Evolutionary conservation across 92 coral and sea anemone species (phyloP), one percentile per base, ranked within the genome.

Genomic region (Ricordea florida): DNA sequence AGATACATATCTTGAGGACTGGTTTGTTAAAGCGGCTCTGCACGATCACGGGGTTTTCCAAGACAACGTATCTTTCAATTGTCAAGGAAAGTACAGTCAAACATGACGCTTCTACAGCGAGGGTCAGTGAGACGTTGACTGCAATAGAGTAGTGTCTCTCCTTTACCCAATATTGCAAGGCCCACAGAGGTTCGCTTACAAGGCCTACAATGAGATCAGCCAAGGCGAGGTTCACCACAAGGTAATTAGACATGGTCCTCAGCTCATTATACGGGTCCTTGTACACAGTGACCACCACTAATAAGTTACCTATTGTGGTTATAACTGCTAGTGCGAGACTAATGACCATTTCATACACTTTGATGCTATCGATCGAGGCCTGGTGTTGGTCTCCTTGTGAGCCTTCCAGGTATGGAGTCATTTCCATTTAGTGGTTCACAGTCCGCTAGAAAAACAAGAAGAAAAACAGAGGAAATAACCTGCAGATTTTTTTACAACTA

Each of bases 161-260:
- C 4, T 71, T 49, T 26, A 53, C 48, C 72, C 83, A 74, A 27
- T 66, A 46, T 31, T 46, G 57, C 7, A 75, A 23, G 72, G 57
- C 72, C 83, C 78, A 53, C 10, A 75, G 6, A 26, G 88, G 88
- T 32, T 83, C 88, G 32, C 64, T 41, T 36, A 83, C 28, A 10
- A 83, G 42, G 4, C 88, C 88, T 11, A 66, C 62, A 20, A 83
- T 28, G 13, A 83, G 83, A 32, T 83, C 88, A 22, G 83, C 80
- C 18, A 77, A 38, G 7, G 88, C 83, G 10, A 83, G 88, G 71
- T 83, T 83, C 65, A 83, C 36, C 15, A 83, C 62, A 32, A 83
- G 49, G 52, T 47, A 65, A 57, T 75, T 83, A 29, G 88, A 75
- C 34, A 36, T 59, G 57, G 83, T 83, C 48, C 88, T 49, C 27